phyloP scores from a whole-genome alignment of 2,888 invertebrate genomes.

The Atethmia centrago region DNA sequence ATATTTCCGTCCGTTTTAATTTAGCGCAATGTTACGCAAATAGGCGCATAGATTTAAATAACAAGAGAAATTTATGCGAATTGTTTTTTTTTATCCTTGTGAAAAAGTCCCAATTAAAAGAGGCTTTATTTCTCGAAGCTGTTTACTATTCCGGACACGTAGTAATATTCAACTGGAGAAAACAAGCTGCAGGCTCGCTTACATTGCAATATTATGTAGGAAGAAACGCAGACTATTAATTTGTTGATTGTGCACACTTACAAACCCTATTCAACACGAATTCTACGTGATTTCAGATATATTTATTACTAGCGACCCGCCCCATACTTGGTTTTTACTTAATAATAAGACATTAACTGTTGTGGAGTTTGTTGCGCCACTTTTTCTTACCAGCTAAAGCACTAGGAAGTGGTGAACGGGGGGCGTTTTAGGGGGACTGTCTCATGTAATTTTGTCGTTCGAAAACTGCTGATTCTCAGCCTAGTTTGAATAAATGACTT shows the following conservation, averaged over 20 bases:
- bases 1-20: background rate
- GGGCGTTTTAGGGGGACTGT: no score
- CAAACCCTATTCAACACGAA: conserved; percentile 10
- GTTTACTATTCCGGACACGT: conserved; percentile 33
- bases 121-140: background rate
- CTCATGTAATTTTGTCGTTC: no score
- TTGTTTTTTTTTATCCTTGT: background rate
- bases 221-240: conserved; percentile 11
- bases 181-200: conserved; percentile 9
- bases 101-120: background rate
- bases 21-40: background rate
- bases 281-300: conserved; percentile 9
- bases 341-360: no score
- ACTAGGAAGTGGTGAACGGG: no score
- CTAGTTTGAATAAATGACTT: no score
- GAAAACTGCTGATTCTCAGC: no score
- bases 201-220: conserved; percentile 19
- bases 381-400: no score
- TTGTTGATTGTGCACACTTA: conserved; percentile 27
- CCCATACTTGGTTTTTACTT: background rate
- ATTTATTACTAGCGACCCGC: background rate
- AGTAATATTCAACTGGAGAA: conserved; percentile 17
- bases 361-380: no score
- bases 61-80: background rate
- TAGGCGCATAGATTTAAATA: background rate